phyloP scores from a whole-genome alignment of 2,888 invertebrate species.

The Alviniconcha strummeri region DNA sequence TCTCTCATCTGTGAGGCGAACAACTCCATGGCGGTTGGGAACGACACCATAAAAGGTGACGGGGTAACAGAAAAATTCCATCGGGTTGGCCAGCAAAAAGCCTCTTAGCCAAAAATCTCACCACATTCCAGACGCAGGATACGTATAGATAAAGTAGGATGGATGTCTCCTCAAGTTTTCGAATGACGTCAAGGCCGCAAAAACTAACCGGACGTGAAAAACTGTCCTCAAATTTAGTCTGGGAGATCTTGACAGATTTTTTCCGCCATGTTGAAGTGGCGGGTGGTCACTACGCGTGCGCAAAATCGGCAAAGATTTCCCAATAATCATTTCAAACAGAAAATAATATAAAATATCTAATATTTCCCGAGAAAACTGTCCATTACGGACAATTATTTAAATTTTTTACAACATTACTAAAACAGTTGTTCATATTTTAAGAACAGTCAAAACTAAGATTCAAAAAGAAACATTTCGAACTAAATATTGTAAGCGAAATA shows the following conservation, averaged over 20 bases:
- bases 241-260: slow-evolving; percentile 32
- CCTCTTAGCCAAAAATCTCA: neutral
- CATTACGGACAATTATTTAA: neutral
- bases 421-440: slow-evolving; percentile 20
- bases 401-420: neutral
- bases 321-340: neutral
- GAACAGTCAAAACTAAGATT: neutral
- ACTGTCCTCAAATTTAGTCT: slow-evolving; percentile 11
- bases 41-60: slow-evolving; percentile 29
- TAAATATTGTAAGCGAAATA: neutral
- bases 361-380: neutral
- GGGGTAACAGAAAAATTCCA: slow-evolving; percentile 19
- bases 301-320: neutral
- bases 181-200: neutral
- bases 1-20: no score
- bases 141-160: neutral
- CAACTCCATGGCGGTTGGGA: neutral
- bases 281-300: slow-evolving; percentile 46
- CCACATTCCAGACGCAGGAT: neutral
- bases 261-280: slow-evolving; percentile 51
- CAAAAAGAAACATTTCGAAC: neutral
- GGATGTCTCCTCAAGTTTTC: neutral
- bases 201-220: neutral
- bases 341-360: neutral
- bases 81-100: slow-evolving; percentile 8